Evolutionary conservation across 2,113 vertebrate species (phyloP).

Genomic region (Brevimyrus niger): DNA sequence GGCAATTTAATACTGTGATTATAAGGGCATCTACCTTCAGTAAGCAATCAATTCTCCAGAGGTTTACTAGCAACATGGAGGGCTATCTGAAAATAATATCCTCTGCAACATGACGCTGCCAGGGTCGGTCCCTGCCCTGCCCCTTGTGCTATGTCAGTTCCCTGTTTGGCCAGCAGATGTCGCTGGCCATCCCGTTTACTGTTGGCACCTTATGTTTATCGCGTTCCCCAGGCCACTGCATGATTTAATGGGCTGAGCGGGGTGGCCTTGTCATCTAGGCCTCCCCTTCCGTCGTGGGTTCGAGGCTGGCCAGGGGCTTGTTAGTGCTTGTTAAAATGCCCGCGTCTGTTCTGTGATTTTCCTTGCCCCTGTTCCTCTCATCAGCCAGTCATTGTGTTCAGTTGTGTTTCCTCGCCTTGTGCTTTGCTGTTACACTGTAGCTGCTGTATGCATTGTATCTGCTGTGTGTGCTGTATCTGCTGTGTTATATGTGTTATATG

Average conservation of each 20-base stretch:
- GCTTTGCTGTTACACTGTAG: not conserved
- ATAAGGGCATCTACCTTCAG: not conserved
- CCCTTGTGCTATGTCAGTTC: not conserved
- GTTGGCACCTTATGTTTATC: not conserved
- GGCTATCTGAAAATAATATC: not conserved
- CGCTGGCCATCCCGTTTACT: not conserved
- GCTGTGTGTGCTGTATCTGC: not conserved
- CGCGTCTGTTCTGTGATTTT: not conserved
- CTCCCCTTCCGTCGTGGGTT: not conserved
- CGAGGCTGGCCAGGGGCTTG: not conserved
- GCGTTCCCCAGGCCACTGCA: not conserved
- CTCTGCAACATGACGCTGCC: not conserved
- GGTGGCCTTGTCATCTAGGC: not conserved
- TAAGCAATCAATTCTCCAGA: not conserved
- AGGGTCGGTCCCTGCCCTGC: not conserved
- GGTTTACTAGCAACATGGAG: not conserved
- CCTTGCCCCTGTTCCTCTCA: not conserved
- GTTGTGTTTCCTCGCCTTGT: not conserved
- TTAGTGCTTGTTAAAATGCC: not conserved
- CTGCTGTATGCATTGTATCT: too few species aligned
- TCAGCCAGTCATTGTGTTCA: not conserved
- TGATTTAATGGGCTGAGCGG: not conserved
- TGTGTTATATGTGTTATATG: too few species aligned
- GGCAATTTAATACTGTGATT: not conserved
- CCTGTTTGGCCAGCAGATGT: not conserved